Conservation (phyloP, 2,888 invertebrate genomes). For the Polia nebulosa region DNA sequence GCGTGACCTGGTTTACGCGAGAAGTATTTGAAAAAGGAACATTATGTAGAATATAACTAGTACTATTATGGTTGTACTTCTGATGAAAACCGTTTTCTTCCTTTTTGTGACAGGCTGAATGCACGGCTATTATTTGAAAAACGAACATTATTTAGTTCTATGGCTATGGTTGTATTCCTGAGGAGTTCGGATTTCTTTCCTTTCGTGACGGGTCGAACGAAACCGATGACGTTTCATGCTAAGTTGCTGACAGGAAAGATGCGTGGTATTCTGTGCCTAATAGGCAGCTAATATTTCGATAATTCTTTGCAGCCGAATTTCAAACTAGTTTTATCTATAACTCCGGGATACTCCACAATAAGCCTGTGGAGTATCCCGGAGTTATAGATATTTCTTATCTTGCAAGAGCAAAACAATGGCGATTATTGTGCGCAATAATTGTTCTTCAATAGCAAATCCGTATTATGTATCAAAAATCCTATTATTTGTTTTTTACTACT, state of each 20-base stretch:
- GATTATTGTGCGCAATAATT: no score
- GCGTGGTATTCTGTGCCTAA: not conserved
- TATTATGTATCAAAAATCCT: no score
- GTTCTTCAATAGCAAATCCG: no score
- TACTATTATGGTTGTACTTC: conserved; percentile 34
- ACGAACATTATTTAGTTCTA: conserved; percentile 18
- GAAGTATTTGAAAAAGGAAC: conserved; percentile 51
- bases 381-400: no score
- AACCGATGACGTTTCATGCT: conserved; percentile 29
- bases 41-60: not conserved
- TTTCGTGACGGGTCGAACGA: conserved; percentile 30
- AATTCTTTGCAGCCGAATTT: not conserved
- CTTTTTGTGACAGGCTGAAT: not conserved
- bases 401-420: no score
- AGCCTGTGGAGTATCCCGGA: no score
- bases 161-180: conserved; percentile 19
- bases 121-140: conserved; percentile 47
- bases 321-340: not conserved
- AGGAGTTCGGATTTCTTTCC: conserved; percentile 6
- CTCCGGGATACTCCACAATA: not conserved
- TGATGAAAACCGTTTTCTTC: conserved; percentile 1
- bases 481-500: no score
- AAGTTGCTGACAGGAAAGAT: not conserved
- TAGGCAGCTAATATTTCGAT: conserved; percentile 7
- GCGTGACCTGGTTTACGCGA: conserved; percentile 68